Percentiles rank a stretch among this genome's conserved stretches.
These are phyloP conservation scores for Oedothorax gibbosus DNA, from an alignment of 1,140 invertebrate genomes.

Conservation along the genomic window DNA sequence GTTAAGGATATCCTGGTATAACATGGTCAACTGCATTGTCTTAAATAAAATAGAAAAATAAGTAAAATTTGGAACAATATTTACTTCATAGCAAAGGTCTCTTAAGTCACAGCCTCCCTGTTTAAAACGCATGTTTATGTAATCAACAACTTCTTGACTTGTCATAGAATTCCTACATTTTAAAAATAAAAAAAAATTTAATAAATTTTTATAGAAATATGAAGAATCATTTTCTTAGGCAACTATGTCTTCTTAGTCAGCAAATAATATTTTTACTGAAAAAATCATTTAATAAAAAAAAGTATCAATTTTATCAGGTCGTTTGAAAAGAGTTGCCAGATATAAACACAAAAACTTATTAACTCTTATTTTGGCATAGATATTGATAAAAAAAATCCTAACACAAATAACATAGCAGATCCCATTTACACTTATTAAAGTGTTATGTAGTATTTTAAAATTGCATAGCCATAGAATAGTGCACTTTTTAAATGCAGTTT, in stretches of 20 bases:
- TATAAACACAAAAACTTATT: background rate
- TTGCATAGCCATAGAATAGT: too few relatives aligned
- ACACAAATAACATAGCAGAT: too few relatives aligned
- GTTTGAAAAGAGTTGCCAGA: background rate
- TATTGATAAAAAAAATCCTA: background rate
- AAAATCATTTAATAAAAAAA: background rate
- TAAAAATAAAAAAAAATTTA: background rate
- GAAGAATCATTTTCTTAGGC: background rate
- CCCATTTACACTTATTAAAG: too few relatives aligned
- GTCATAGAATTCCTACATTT: conserved; percentile 33
- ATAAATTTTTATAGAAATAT: background rate
- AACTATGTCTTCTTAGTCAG: too few relatives aligned
- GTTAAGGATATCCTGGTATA: background rate
- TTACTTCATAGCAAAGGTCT: conserved; percentile 19
- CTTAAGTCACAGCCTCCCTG: conserved; percentile 9
- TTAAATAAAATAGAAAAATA: conserved; percentile 2
- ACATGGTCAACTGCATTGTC: background rate
- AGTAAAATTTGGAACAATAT: background rate
- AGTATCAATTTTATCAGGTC: background rate
- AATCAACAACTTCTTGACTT: conserved; percentile 35
- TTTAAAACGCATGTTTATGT: conserved; percentile 8
- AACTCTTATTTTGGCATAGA: background rate
- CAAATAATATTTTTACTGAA: background rate
- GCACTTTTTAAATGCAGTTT: too few relatives aligned
- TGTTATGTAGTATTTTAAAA: too few relatives aligned